Base-by-base conservation (phyloP, 2,113 vertebrate genomes). In the Nanorana parkeri region DNA sequence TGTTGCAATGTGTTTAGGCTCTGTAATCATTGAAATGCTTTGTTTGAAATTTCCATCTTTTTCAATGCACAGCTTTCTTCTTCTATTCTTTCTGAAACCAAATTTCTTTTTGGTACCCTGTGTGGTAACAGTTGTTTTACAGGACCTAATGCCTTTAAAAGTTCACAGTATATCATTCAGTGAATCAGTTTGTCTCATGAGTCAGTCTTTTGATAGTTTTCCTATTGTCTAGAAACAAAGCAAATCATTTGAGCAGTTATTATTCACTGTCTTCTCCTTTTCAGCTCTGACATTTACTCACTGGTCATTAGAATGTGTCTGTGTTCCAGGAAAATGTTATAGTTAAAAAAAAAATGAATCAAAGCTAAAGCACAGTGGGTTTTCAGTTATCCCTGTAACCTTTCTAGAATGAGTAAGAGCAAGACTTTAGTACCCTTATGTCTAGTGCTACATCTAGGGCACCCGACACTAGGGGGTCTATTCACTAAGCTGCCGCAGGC, bases 241-340 rank as follows among this genome's bases (percentile, higher is more conserved):
- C 60, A 81, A 80, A 74, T 56, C 21, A 75, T 73, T 28, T 55
- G 5, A 36, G n/a, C 15, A 64, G 28, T 74, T 81, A 81, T 65
- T 73, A 74, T 74, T 66, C 47, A 75, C 41, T 24, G 61, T 74
- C 51, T 81, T 47, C 60, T 41, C 16, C 21, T 55, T 17, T 20
- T 3, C 51, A 56, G 63, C 56, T 54, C 24, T 74, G 69, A 66
- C 69, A 74, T 81, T 73, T 41, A 67, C 20, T 67, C 23, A 68
- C 55, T 75, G 60, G 68, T 74, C 79, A 81, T 73, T 81, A 52
- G 11, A 73, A 65, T 80, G 52, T 51, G 41, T 36, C 10, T n/a
- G 41, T 47, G 76, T 24, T 55, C 5, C 21, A 66, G 24, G 26
- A 67, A 24, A 54, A 78, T 67, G 24, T 54, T 67, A 32, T 26